These are phyloP conservation scores for Umimayanthus chanpuru DNA, from an alignment of 92 coral and sea anemone species.

Conservation along the genomic window DNA sequence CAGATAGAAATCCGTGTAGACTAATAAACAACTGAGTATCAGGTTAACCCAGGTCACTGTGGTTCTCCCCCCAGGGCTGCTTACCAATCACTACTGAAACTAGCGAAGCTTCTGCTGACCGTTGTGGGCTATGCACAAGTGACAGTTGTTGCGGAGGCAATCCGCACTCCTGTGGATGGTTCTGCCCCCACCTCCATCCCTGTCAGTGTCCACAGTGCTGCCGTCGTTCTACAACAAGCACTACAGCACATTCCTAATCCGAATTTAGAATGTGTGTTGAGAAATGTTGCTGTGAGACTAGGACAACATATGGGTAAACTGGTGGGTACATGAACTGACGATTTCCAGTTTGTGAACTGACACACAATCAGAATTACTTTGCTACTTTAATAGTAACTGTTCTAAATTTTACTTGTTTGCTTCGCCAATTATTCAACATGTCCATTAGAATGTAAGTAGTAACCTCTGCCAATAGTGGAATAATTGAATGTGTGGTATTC, in stretches of 20 bases:
- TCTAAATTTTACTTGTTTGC: not conserved
- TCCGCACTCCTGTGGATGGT: slow-evolving; percentile 75
- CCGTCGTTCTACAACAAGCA: slow-evolving; percentile 92
- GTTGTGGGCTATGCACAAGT: slow-evolving; percentile 95
- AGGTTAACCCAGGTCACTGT: not conserved
- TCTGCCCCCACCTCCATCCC: slow-evolving; percentile 68
- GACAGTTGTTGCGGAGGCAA: slow-evolving; percentile 94
- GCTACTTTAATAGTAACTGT: too few relatives aligned
- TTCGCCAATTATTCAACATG: not conserved
- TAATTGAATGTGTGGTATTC: too few relatives aligned
- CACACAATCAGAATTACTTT: too few relatives aligned
- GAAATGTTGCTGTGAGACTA: slow-evolving; percentile 89
- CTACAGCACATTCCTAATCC: slow-evolving; percentile 92
- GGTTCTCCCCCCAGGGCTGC: slow-evolving; percentile 71
- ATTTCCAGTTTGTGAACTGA: not conserved
- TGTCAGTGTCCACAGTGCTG: slow-evolving; percentile 92
- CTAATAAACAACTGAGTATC: not conserved
- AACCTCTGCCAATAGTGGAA: too few relatives aligned
- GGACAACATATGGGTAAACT: slow-evolving; percentile 81
- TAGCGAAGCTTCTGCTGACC: slow-evolving; percentile 85
- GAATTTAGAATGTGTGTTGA: slow-evolving; percentile 84
- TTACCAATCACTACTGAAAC: slow-evolving; percentile 81
- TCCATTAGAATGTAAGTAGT: not conserved
- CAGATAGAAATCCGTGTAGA: not conserved
- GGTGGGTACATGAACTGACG: slow-evolving; percentile 52